Percentiles rank a stretch among this genome's conserved stretches.
phyloP scores from a whole-genome alignment of 2,888 invertebrate species.

The Agrochola lota region DNA sequence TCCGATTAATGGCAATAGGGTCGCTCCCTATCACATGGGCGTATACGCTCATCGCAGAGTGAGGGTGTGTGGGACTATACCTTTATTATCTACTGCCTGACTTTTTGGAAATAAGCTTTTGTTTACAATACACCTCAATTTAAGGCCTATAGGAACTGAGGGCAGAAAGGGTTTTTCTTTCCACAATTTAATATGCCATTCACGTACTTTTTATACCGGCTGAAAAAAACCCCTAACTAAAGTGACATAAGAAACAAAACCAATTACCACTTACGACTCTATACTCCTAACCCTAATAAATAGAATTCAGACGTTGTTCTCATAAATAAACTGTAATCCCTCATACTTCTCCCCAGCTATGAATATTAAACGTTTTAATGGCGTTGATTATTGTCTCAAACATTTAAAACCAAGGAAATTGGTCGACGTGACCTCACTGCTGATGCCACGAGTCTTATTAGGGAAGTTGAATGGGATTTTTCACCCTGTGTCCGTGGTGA shows the following conservation, averaged over 20 bases:
- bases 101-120: conserved; percentile 29
- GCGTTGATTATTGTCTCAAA: conserved; percentile 83
- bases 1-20: conserved; percentile 46
- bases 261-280: not conserved
- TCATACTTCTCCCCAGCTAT: conserved; percentile 59
- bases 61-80: conserved; percentile 37
- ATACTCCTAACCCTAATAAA: conserved; percentile 38
- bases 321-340: conserved; percentile 63
- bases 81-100: conserved; percentile 33
- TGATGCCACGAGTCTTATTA: conserved; percentile 74
- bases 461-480: conserved; percentile 74
- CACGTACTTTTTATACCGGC: too few relatives aligned
- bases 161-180: not conserved
- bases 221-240: not conserved
- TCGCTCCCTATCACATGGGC: conserved; percentile 44
- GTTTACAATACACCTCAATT: conserved; percentile 23
- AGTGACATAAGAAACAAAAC: not conserved
- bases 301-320: conserved; percentile 52
- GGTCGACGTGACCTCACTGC: conserved; percentile 79
- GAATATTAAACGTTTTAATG: conserved; percentile 79
- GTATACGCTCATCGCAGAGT: conserved; percentile 21
- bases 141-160: too few relatives aligned
- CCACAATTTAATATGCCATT: too few relatives aligned
- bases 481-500: conserved; percentile 59
- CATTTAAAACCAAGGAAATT: conserved; percentile 83